phyloP scores from a whole-genome alignment of 2,888 invertebrate species.

The Pammene fasciana region DNA sequence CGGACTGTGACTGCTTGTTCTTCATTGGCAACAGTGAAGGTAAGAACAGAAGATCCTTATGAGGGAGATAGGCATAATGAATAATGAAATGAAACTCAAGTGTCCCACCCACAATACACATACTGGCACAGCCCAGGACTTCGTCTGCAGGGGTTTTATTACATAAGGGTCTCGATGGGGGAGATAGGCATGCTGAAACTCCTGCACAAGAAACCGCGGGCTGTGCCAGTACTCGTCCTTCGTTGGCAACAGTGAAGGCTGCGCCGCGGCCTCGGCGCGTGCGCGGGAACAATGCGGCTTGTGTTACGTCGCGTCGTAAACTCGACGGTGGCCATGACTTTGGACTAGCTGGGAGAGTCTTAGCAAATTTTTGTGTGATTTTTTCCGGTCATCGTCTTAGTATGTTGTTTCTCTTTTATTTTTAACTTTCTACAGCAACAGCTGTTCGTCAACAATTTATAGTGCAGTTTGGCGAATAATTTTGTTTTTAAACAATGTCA shows the following conservation, averaged over 20 bases:
- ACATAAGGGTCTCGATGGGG: too few species aligned
- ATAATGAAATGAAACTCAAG: too few species aligned
- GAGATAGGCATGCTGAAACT: not conserved
- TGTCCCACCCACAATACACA: too few species aligned
- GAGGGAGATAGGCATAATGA: not conserved
- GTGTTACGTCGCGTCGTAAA: slow-evolving; percentile 67
- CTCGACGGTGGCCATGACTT: slow-evolving; percentile 42
- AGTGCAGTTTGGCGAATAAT: too few species aligned
- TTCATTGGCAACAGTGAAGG: too few species aligned
- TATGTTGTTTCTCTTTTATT: not conserved
- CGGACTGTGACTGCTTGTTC: too few species aligned
- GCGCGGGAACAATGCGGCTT: slow-evolving; percentile 50
- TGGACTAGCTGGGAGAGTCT: not conserved
- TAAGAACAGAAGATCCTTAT: too few species aligned
- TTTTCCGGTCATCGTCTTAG: not conserved
- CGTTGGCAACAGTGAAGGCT: slow-evolving; percentile 43
- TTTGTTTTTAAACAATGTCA: too few species aligned
- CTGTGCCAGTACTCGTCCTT: slow-evolving; percentile 25
- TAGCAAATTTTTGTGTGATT: not conserved
- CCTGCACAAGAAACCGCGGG: not conserved
- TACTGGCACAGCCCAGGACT: too few species aligned
- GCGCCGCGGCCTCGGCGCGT: slow-evolving; percentile 46
- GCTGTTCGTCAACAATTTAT: too few species aligned
- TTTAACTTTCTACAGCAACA: too few species aligned
- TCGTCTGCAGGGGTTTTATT: too few species aligned